Conservation (phyloP, 1,140 invertebrate genomes). For the Drosophila orena region DNA sequence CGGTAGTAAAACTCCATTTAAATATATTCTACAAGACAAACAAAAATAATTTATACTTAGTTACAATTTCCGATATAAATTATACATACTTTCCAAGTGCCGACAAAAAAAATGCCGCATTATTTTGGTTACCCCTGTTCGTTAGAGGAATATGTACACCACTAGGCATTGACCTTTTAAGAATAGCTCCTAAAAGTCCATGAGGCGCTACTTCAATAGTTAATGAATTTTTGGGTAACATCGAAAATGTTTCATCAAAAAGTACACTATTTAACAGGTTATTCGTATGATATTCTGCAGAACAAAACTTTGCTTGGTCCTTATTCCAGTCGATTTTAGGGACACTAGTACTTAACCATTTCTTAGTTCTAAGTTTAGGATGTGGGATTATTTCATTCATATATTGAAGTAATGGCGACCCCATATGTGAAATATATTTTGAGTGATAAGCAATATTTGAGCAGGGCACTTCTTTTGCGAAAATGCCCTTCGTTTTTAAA, state of each 20-base stretch:
- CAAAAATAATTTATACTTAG: not conserved
- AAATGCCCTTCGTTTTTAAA: conserved; percentile 90
- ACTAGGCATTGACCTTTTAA: conserved; percentile 87
- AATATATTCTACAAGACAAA: conserved; percentile 39
- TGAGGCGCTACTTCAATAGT: conserved; percentile 94
- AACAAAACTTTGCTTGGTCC: conserved; percentile 89
- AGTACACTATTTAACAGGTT: conserved; percentile 94
- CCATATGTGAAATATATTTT: conserved; percentile 90
- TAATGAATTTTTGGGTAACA: conserved; percentile 92
- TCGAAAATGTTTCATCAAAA: conserved; percentile 92
- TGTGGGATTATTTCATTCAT: conserved; percentile 89
- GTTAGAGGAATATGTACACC: conserved; percentile 92
- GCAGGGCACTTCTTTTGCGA: conserved; percentile 92
- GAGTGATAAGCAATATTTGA: conserved; percentile 95
- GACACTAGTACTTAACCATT: conserved; percentile 95
- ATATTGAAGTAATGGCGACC: conserved; percentile 90
- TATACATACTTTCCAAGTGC: conserved; percentile 90
- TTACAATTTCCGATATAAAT: not conserved
- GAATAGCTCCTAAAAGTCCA: conserved; percentile 90
- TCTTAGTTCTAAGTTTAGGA: conserved; percentile 89
- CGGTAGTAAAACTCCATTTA: conserved; percentile 85
- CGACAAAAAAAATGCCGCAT: conserved; percentile 89
- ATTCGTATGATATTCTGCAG: conserved; percentile 97
- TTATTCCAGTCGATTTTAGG: conserved; percentile 91
- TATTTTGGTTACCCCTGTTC: conserved; percentile 90